Evolutionary conservation across 2,113 vertebrate genomes (phyloP).

Genomic region (Cyanoramphus novaezelandiae): DNA sequence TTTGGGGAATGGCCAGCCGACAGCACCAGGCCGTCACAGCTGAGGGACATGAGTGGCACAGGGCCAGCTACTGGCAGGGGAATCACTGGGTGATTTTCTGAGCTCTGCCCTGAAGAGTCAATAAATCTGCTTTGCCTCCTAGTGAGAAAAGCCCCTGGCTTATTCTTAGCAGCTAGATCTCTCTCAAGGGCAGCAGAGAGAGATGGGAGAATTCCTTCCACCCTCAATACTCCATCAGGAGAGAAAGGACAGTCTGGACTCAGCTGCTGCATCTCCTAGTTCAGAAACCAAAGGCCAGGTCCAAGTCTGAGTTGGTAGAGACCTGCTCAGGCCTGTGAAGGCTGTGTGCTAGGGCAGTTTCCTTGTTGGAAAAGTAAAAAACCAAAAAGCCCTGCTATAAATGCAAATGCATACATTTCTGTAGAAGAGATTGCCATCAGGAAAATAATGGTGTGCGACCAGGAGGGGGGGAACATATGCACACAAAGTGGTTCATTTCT

Average conservation of each 20-base stretch:
- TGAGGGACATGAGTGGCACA: neutral
- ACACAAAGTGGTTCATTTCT: neutral
- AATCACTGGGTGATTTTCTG: neutral
- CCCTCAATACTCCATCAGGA: accelerated
- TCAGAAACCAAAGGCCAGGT: neutral
- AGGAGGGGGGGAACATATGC: neutral
- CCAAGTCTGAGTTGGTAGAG: neutral
- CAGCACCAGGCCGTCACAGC: neutral
- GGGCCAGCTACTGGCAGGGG: neutral
- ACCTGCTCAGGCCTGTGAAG: neutral
- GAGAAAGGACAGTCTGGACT: neutral
- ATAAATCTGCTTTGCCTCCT: neutral
- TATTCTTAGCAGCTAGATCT: neutral
- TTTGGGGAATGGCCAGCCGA: neutral
- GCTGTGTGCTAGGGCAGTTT: neutral
- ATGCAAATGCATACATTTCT: neutral
- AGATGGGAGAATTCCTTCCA: neutral
- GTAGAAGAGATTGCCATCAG: neutral
- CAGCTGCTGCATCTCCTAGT: neutral
- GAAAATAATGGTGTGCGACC: neutral
- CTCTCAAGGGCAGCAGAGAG: neutral
- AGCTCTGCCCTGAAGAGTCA: neutral
- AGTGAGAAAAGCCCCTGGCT: neutral
- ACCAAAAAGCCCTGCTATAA: neutral
- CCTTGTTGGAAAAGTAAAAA: neutral